Evolutionary conservation across 2,797 vertebrate species (phyloP).

Genomic region (Hypotaenidia okinawae): DNA sequence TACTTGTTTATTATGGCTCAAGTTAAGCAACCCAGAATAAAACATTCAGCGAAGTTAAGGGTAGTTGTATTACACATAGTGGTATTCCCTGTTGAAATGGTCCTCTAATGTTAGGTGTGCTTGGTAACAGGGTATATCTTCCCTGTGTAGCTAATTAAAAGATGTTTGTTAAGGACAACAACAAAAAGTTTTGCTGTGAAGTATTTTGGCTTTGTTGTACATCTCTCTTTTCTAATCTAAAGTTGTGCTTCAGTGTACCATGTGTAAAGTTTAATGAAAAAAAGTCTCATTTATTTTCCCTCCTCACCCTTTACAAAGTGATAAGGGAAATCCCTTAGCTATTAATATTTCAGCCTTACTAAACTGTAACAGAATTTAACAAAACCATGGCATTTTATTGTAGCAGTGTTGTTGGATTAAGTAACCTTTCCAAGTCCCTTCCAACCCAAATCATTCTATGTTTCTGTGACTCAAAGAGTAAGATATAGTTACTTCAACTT

Average conservation of each 20-base stretch:
- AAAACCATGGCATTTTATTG: not conserved
- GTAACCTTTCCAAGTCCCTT: not conserved
- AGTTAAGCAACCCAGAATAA: not conserved
- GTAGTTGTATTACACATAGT: not conserved
- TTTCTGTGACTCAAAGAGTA: not conserved
- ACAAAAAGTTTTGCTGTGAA: not conserved
- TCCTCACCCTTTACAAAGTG: not conserved
- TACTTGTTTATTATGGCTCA: not conserved
- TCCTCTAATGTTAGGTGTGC: not conserved
- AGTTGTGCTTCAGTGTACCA: not conserved
- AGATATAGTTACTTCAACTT: not conserved
- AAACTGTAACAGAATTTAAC: not conserved
- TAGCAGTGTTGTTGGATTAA: not conserved
- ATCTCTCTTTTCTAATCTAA: not conserved
- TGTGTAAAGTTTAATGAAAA: not conserved
- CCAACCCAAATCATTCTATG: not conserved
- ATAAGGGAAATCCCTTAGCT: not conserved
- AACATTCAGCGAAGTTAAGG: not conserved
- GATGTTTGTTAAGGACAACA: not conserved
- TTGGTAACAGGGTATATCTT: not conserved
- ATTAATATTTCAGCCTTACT: not conserved
- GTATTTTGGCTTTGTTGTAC: not conserved
- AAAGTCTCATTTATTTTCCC: not conserved
- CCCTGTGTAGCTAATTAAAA: not conserved
- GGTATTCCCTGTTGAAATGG: not conserved